A percentile compares a stretch with the other conserved stretches of the same genome.
Evolutionary conservation across 2,797 vertebrate genomes (phyloP).

Genomic region (Carapus acus): DNA sequence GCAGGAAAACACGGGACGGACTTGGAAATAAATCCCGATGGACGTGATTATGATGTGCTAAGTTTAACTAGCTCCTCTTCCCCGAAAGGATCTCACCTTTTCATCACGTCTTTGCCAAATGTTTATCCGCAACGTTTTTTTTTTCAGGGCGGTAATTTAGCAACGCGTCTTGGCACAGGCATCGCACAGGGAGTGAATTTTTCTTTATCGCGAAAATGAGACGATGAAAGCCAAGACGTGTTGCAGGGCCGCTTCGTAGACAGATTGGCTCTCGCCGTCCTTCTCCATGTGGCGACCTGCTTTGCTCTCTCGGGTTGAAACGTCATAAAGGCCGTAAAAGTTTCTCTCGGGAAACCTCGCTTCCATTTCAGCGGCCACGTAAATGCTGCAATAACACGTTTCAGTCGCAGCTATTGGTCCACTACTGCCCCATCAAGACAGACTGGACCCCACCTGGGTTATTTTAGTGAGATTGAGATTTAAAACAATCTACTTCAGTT

Average conservation of each 20-base stretch:
- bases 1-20: conserved; percentile 15
- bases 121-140: conserved; percentile 25
- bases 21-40: conserved; percentile 10
- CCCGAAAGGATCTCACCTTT: too few species aligned
- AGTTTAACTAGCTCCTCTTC: neutral
- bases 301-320: conserved; percentile 38
- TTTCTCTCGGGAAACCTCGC: conserved; percentile 40
- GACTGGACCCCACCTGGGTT: conserved; percentile 19
- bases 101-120: conserved; percentile 9
- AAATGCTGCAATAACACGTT: conserved; percentile 54
- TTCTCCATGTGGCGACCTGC: conserved; percentile 51
- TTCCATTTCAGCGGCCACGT: conserved; percentile 50
- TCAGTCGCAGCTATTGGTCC: conserved; percentile 46
- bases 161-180: conserved; percentile 22
- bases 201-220: conserved; percentile 32
- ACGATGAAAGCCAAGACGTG: conserved; percentile 49
- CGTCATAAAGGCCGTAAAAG: conserved; percentile 39
- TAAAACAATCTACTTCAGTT: too few species aligned
- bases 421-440: conserved; percentile 45
- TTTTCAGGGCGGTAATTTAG: too few species aligned
- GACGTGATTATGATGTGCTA: conserved; percentile 16
- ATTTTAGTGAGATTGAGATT: conserved; percentile 45
- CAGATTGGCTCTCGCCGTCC: conserved; percentile 39
- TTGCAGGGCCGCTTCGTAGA: conserved; percentile 47
- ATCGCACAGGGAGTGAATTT: conserved; percentile 19